Base-by-base conservation (phyloP, 2,797 vertebrate species). In the Allenopithecus nigroviridis region DNA sequence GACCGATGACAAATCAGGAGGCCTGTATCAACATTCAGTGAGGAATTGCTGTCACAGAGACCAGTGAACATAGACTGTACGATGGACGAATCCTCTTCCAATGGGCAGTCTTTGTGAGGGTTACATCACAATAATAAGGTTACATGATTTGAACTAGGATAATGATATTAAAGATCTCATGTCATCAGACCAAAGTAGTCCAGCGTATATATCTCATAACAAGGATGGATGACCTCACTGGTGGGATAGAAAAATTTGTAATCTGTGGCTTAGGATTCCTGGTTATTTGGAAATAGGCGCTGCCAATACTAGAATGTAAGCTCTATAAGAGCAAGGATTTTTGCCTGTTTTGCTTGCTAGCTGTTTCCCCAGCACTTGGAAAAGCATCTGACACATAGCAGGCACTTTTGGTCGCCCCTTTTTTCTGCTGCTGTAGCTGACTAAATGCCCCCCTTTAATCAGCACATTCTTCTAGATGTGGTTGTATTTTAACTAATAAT, bases 401-500 rank as follows among this genome's bases (percentile, higher is more conserved):
- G 48, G 57, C 13, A 78, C 68, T 79, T 46, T 57, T 19, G 33
- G 21, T 43, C 24, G 26, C 12, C 78, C 16, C 28, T 30, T 57
- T 89, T 85, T 53, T 84, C 48, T 88, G 68, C 76, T 89, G 87
- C 43, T 80, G 7, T 74, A 88, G 30, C 22, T 90, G 50, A 91
- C 41, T 70, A 28, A 84, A 11, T 92, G 76, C 9, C 22, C 21
- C 57, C 12, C 5, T 87, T 88, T 85, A 68, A 59, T 33, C 1
- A 19, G 70, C 50, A 76, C 36, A 39, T 75, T 84, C 84, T 81
- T 33, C 50, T 59, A 84, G 28, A 68, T 22, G 13, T 46, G 48
- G n/a, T 84, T 64, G 13, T 91, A 33, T 92, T 91, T 93, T 90
- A 85, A 75, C 36, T 97, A 89, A 64, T 90, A 55, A 72, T 78